Percentiles rank a stretch among this genome's conserved stretches.
phyloP scores from a whole-genome alignment of 2,797 vertebrate genomes.

The Pseudomugil tenellus region DNA sequence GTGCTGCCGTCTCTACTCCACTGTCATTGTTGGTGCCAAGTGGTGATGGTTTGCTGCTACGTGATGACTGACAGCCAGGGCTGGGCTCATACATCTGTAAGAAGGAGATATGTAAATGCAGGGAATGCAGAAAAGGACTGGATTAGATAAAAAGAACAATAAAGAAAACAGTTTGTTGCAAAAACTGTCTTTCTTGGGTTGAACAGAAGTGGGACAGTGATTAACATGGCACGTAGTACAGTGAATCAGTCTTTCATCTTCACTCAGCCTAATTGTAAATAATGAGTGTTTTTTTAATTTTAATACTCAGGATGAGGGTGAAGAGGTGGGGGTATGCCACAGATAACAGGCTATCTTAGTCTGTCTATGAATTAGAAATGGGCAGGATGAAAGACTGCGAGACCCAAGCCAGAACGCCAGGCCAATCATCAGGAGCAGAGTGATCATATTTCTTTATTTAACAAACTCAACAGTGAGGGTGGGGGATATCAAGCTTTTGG shows the following conservation, averaged over 20 bases:
- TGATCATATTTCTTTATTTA: conserved; percentile 14
- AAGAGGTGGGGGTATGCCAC: conserved; percentile 43
- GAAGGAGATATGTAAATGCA: conserved; percentile 87
- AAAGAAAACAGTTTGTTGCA: conserved; percentile 24
- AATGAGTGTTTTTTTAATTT: conserved; percentile 68
- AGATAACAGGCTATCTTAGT: conserved; percentile 66
- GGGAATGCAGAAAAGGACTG: background rate
- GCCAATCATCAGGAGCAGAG: conserved; percentile 33
- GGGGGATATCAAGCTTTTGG: background rate
- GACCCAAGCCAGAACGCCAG: conserved; percentile 39
- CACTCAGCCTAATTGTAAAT: conserved; percentile 69
- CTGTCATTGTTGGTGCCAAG: conserved; percentile 98
- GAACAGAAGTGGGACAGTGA: conserved; percentile 50
- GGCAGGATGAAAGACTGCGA: conserved; percentile 63
- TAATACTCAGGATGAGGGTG: conserved; percentile 23
- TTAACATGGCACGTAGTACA: conserved; percentile 44
- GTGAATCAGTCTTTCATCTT: conserved; percentile 55
- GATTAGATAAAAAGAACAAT: background rate
- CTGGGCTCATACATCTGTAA: conserved; percentile 96
- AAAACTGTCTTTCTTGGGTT: conserved; percentile 30
- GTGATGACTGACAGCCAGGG: conserved; percentile 96
- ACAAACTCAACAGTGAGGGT: background rate
- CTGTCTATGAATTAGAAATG: conserved; percentile 75
- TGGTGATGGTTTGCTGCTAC: conserved; percentile 97
- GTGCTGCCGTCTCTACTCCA: conserved; percentile 95